A percentile compares a stretch with the other conserved stretches of the same genome.
Evolutionary conservation across 2,888 invertebrate genomes (phyloP).

Genomic region (Dichetophora obliterata): DNA sequence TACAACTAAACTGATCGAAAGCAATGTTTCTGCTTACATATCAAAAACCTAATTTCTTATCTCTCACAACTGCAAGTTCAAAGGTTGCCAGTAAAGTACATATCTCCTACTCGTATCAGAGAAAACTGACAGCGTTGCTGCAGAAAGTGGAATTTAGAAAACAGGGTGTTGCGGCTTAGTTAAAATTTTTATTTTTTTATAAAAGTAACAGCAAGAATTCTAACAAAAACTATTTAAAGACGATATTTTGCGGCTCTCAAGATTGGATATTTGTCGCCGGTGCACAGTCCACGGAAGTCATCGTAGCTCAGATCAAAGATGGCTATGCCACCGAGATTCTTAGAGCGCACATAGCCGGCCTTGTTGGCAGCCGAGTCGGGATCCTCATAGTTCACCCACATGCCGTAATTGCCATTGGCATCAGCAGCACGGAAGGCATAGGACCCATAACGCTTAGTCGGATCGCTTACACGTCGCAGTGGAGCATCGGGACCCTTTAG

Average conservation of each 20-base stretch:
- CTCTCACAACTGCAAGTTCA: background rate
- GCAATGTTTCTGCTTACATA: background rate
- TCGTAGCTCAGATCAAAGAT: constrained; percentile 82
- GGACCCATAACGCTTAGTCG: constrained; percentile 81
- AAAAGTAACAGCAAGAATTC: background rate
- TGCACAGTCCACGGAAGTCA: constrained; percentile 85
- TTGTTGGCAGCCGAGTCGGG: constrained; percentile 84
- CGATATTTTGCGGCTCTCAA: constrained; percentile 81
- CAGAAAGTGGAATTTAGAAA: too few relatives aligned
- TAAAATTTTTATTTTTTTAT: background rate
- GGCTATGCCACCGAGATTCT: constrained; percentile 83
- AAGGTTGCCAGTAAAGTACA: background rate
- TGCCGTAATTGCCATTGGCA: constrained; percentile 77
- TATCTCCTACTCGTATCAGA: background rate
- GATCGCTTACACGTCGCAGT: constrained; percentile 80
- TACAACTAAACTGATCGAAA: constrained; percentile 3
- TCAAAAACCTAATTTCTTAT: background rate
- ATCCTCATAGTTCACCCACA: constrained; percentile 88
- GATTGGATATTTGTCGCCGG: constrained; percentile 83
- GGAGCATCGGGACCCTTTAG: constrained; percentile 76
- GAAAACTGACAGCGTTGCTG: too few relatives aligned
- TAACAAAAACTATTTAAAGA: constrained; percentile 60
- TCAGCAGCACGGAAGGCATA: constrained; percentile 83
- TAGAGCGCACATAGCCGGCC: constrained; percentile 79
- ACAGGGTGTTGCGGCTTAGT: background rate